A percentile compares a stretch with the other conserved stretches of the same genome.
phyloP scores from a whole-genome alignment of 1,140 invertebrate species.

The Leptestheria dahalacensis region DNA sequence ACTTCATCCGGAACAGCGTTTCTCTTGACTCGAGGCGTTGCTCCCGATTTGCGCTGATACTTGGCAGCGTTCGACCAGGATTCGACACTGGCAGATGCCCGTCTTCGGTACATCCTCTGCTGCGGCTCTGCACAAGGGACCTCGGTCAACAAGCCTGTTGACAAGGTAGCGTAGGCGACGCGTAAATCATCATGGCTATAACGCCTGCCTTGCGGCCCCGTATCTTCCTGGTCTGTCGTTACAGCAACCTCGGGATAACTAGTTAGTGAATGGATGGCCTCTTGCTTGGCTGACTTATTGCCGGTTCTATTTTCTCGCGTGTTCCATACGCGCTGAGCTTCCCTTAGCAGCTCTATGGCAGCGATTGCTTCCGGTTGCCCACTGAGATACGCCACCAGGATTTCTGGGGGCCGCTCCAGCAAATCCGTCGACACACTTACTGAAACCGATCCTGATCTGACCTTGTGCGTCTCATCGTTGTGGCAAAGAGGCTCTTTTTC shows the following conservation, averaged over 20 bases:
- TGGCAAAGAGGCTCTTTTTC: too few species aligned
- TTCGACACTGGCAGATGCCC: background rate
- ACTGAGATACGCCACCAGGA: slow-evolving; percentile 11
- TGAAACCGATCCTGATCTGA: background rate
- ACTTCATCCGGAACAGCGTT: background rate
- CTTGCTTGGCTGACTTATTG: background rate
- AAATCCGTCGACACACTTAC: background rate
- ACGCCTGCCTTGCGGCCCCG: background rate
- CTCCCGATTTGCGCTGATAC: background rate
- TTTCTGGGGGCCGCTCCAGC: slow-evolving; percentile 6
- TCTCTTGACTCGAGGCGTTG: background rate
- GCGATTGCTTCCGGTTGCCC: slow-evolving; percentile 14
- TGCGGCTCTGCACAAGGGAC: background rate
- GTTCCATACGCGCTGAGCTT: slow-evolving; percentile 12
- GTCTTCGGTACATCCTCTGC: background rate
- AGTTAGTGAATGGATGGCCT: too few species aligned
- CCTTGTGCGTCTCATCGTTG: background rate
- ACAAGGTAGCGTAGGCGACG: background rate
- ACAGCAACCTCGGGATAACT: background rate
- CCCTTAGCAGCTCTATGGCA: slow-evolving; percentile 12
- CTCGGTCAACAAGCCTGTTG: background rate
- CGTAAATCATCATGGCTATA: background rate
- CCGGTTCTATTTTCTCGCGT: background rate
- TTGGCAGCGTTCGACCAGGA: background rate
- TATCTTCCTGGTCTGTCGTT: background rate